phyloP scores from a whole-genome alignment of 2,888 invertebrate species.

The Agriopis leucophaearia region DNA sequence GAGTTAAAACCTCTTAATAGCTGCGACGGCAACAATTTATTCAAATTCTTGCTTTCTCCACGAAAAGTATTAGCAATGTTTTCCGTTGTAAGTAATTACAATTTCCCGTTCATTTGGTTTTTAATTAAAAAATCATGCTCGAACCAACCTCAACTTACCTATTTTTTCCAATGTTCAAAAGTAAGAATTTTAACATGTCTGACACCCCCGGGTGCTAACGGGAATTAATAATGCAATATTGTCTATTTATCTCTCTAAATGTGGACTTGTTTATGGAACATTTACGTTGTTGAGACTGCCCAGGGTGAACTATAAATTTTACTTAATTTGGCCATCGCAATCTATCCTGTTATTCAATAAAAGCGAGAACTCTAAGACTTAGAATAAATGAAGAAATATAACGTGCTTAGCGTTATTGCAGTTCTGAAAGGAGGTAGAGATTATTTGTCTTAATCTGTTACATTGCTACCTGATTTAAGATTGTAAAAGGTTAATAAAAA shows the following conservation, averaged over 20 bases:
- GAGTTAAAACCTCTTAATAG: slow-evolving; percentile 70
- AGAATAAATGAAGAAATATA: slow-evolving; percentile 54
- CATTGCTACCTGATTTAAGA: not conserved
- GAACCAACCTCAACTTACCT: slow-evolving; percentile 16
- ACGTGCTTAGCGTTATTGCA: slow-evolving; percentile 17
- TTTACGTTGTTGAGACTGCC: slow-evolving; percentile 58
- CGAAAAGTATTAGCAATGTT: slow-evolving; percentile 57
- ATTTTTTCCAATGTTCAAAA: slow-evolving; percentile 18
- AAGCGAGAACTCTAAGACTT: slow-evolving; percentile 30
- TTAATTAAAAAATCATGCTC: slow-evolving; percentile 34
- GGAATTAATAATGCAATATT: slow-evolving; percentile 49
- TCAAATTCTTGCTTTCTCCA: slow-evolving; percentile 60
- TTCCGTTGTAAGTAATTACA: slow-evolving; percentile 56
- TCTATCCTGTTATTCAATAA: slow-evolving; percentile 62
- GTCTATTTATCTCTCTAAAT: slow-evolving; percentile 47
- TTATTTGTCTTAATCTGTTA: slow-evolving; percentile 6
- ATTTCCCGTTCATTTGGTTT: slow-evolving; percentile 39
- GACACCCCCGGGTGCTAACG: slow-evolving; percentile 23
- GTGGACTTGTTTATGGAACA: slow-evolving; percentile 57
- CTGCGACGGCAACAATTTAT: slow-evolving; percentile 70
- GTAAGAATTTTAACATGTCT: slow-evolving; percentile 10
- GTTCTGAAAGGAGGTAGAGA: not conserved
- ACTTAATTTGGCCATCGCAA: slow-evolving; percentile 55
- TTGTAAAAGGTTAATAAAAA: not conserved
- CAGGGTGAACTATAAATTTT: slow-evolving; percentile 60